These are phyloP conservation scores for Rattus rattus DNA, from an alignment of 2,113 vertebrate species.

Conservation along the genomic window DNA sequence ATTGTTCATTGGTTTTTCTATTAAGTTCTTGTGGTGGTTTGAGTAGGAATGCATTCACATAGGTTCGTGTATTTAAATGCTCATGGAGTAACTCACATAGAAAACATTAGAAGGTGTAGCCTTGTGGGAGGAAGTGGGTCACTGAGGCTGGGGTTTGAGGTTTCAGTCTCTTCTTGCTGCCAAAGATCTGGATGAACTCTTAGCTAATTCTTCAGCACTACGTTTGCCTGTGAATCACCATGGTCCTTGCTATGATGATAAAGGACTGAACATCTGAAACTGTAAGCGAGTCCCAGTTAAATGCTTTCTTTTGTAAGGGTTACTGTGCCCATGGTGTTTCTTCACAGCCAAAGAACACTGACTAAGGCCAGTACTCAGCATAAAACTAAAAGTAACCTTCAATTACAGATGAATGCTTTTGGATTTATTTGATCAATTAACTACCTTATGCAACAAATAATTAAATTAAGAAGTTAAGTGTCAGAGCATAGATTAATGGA, in stretches of 20 bases:
- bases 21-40: not conserved
- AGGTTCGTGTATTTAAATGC: too few relatives aligned
- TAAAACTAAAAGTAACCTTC: conserved; percentile 38
- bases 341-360: not conserved
- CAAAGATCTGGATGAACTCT: not conserved
- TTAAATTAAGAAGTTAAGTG: not conserved
- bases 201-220: not conserved
- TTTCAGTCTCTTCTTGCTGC: not conserved
- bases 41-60: not conserved
- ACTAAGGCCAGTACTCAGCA: not conserved
- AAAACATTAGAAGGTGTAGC: not conserved
- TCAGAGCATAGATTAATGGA: not conserved
- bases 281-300: not conserved
- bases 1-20: not conserved
- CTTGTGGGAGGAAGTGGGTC: not conserved
- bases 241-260: not conserved
- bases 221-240: not conserved
- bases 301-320: not conserved
- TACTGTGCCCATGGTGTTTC: not conserved
- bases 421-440: not conserved
- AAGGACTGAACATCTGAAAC: not conserved
- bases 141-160: not conserved
- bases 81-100: not conserved
- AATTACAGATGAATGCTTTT: not conserved
- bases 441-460: not conserved